These are phyloP conservation scores for Pseudobourletiella spinata DNA, from an alignment of 1,140 invertebrate species.

Conservation along the genomic window DNA sequence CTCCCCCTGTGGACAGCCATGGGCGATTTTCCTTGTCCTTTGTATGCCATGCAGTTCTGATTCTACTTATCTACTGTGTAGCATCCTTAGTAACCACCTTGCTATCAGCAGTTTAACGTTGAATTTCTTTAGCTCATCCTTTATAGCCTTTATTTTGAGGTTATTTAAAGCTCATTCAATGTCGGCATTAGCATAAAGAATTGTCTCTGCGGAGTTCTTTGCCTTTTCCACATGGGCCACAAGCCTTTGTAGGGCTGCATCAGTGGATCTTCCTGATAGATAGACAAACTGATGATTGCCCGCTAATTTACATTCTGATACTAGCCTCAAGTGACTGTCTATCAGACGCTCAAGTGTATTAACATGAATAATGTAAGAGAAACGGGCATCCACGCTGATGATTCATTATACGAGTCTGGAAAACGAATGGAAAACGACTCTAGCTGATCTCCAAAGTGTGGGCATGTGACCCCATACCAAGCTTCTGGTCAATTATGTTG, in stretches of 20 bases:
- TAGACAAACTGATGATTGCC: conserved; percentile 18
- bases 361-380: conserved; percentile 24
- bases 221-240: no score
- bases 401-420: conserved; percentile 10
- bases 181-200: conserved; percentile 12
- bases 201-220: not conserved
- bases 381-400: conserved; percentile 14
- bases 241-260: no score
- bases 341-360: conserved; percentile 22
- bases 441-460: not conserved
- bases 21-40: not conserved
- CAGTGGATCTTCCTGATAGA: conserved; percentile 12
- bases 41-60: not conserved
- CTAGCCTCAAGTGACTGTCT: conserved; percentile 9
- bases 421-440: conserved; percentile 18
- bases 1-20: conserved; percentile 22
- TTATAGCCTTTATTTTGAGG: no score
- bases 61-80: not conserved
- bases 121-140: no score
- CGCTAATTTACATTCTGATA: not conserved
- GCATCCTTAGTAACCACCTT: not conserved
- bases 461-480: no score
- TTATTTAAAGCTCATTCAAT: conserved; percentile 25
- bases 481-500: no score
- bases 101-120: not conserved